Percentiles rank a stretch among this genome's conserved stretches.
Conservation (phyloP, 2,797 vertebrate species). For the Tangara arthus region DNA sequence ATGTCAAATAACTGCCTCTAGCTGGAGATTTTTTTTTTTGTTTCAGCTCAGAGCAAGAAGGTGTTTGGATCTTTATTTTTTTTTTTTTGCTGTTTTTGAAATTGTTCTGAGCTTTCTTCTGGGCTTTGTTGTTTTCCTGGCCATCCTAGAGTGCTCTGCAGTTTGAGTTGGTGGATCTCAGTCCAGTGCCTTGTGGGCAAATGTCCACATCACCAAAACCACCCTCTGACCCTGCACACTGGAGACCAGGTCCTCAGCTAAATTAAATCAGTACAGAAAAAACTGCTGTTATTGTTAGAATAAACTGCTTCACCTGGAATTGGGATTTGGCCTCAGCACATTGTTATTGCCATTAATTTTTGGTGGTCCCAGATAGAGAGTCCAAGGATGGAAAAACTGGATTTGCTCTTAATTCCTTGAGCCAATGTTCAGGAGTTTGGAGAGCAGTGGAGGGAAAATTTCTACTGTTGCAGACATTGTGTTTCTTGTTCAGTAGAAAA, state of each 20-base stretch:
- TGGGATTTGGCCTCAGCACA: not conserved
- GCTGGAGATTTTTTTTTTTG: not conserved
- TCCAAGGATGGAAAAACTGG: not conserved
- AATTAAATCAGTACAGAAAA: not conserved
- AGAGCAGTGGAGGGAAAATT: not conserved
- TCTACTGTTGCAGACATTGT: not conserved
- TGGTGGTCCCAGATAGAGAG: not conserved
- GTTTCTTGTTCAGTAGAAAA: not conserved
- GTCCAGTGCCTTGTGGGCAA: conserved; percentile 30
- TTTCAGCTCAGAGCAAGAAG: not conserved
- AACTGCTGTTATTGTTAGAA: not conserved
- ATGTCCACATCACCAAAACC: conserved; percentile 19
- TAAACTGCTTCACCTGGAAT: not conserved
- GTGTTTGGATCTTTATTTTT: not conserved
- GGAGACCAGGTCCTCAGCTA: not conserved
- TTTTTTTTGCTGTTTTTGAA: not conserved
- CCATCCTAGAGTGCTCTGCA: not conserved
- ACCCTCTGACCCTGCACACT: not conserved
- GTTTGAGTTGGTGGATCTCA: conserved; percentile 42
- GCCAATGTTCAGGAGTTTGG: not conserved
- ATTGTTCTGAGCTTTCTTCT: not conserved
- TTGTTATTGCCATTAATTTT: not conserved
- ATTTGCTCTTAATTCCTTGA: not conserved
- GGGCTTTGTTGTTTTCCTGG: not conserved
- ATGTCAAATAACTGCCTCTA: not conserved